Conservation (phyloP, 2,113 vertebrate species). For the Mesocricetus auratus region DNA sequence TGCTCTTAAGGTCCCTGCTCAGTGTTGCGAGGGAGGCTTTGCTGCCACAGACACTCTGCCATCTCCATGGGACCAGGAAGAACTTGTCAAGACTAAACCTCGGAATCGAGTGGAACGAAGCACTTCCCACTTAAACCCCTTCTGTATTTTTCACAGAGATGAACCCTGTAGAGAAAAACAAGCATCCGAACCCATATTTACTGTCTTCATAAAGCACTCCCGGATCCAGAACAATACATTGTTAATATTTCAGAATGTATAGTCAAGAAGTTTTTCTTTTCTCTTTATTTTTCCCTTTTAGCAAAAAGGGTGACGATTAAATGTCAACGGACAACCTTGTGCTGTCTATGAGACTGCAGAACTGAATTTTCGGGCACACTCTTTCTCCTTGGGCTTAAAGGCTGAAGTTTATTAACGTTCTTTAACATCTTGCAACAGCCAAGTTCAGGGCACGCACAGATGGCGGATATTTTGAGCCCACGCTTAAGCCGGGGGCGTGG, state of each 20-base stretch:
- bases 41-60: neutral
- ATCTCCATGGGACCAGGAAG: neutral
- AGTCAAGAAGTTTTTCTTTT: too few species aligned
- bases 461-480: neutral
- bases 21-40: neutral
- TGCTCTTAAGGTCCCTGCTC: neutral
- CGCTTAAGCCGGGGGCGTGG: neutral
- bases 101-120: neutral
- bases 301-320: neutral
- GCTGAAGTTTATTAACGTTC: too few species aligned
- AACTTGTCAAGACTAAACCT: neutral
- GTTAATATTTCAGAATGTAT: neutral
- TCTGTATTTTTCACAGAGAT: neutral
- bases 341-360: neutral
- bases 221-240: neutral
- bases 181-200: neutral
- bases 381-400: neutral
- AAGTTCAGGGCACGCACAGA: too few species aligned
- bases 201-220: neutral
- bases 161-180: neutral
- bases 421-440: neutral
- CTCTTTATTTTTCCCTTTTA: too few species aligned
- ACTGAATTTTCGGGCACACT: neutral
- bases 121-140: neutral
- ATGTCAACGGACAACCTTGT: neutral